These are phyloP conservation scores for Phocoena phocoena DNA, from an alignment of 2,113 vertebrate genomes.

Conservation along the genomic window DNA sequence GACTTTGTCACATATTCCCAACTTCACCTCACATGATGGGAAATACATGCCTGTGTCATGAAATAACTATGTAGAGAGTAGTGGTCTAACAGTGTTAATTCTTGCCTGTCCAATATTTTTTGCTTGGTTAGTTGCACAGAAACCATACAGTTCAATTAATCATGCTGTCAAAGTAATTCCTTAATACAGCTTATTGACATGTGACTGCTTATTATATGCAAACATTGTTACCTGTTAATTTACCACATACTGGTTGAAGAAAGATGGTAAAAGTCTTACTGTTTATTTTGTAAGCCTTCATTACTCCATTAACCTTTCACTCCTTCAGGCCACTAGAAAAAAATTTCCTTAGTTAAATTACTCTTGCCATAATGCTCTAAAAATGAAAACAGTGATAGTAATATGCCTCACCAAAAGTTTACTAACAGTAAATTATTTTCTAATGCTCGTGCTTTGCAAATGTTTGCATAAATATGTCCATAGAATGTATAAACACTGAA, in stretches of 20 bases:
- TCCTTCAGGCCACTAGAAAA: conserved; percentile 64
- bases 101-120: conserved; percentile 3
- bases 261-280: conserved; percentile 72
- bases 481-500: neutral
- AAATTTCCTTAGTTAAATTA: conserved; percentile 74
- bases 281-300: conserved; percentile 84
- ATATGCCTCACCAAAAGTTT: conserved; percentile 43
- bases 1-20: neutral
- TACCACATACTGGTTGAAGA: conserved; percentile 80
- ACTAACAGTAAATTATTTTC: conserved; percentile 73
- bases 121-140: neutral
- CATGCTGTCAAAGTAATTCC: conserved; percentile 41
- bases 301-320: conserved; percentile 84
- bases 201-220: conserved; percentile 74
- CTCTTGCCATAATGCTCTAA: conserved; percentile 70
- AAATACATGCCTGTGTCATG: neutral
- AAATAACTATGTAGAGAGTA: conserved; percentile 39
- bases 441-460: conserved; percentile 9
- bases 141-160: conserved; percentile 50
- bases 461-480: neutral
- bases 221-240: conserved; percentile 82
- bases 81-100: conserved; percentile 54
- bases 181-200: conserved; percentile 73
- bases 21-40: neutral
- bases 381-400: conserved; percentile 79